These are phyloP conservation scores for Nipponacmea schrenckii DNA, from an alignment of 2,888 invertebrate species.

Conservation along the genomic window DNA sequence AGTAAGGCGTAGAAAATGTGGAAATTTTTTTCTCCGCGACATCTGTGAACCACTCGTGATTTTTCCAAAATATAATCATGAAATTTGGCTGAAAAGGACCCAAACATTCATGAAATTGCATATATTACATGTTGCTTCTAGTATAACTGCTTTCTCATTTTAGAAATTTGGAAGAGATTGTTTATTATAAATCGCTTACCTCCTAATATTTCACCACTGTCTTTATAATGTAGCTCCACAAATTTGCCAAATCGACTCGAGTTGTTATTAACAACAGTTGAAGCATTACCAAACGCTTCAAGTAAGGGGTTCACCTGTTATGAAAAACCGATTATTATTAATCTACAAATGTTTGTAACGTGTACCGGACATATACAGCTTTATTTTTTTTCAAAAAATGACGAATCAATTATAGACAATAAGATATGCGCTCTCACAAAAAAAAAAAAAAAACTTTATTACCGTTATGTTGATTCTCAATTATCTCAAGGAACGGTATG, in stretches of 20 bases:
- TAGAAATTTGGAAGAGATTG: background rate
- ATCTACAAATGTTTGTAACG: background rate
- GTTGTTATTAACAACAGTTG: constrained; percentile 60
- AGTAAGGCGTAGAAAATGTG: constrained; percentile 62
- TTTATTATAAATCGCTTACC: too few species aligned
- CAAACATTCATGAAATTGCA: background rate
- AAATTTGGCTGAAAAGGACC: constrained; percentile 50
- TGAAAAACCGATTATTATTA: background rate
- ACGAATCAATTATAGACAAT: too few species aligned
- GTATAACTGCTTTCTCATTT: background rate
- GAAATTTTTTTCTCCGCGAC: constrained; percentile 56
- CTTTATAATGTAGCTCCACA: constrained; percentile 55
- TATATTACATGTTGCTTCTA: too few species aligned
- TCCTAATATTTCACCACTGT: constrained; percentile 47
- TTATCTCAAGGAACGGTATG: too few species aligned
- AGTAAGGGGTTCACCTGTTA: constrained; percentile 58
- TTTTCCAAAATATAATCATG: constrained; percentile 61
- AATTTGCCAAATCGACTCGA: constrained; percentile 65
- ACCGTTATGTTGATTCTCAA: too few species aligned
- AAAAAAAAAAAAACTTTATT: too few species aligned
- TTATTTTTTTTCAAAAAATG: too few species aligned
- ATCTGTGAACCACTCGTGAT: constrained; percentile 57
- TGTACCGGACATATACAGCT: too few species aligned
- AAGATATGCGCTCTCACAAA: too few species aligned
- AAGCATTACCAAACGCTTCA: constrained; percentile 64